Evolutionary conservation across 2,888 invertebrate species (phyloP).

Genomic region (Iselma pallidipennis): DNA sequence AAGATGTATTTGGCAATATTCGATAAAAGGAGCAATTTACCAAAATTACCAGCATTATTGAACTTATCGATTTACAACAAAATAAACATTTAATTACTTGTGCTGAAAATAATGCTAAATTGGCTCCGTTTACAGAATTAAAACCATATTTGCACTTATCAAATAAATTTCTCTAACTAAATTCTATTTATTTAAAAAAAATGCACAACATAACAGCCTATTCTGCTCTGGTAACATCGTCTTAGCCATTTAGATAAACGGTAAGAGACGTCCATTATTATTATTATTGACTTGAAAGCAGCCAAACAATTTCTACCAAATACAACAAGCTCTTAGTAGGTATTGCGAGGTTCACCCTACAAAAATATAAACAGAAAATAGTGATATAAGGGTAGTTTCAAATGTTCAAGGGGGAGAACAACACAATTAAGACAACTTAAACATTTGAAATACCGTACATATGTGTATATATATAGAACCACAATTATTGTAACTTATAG

Average conservation of each 20-base stretch:
- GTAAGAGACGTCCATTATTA: conserved; percentile 48
- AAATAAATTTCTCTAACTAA: conserved; percentile 8
- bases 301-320: conserved; percentile 43
- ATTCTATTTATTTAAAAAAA: conserved; percentile 38
- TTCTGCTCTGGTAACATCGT: conserved; percentile 45
- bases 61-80: neutral
- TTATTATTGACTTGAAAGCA: conserved; percentile 36
- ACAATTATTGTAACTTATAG: neutral
- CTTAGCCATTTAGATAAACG: conserved; percentile 51
- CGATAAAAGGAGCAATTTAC: conserved; percentile 21
- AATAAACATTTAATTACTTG: conserved; percentile 29
- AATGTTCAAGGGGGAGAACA: conserved; percentile 24
- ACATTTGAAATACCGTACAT: conserved; percentile 37
- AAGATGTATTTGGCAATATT: conserved; percentile 50
- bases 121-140: conserved; percentile 30
- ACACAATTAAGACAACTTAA: conserved; percentile 15
- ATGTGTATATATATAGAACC: conserved; percentile 6
- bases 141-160: conserved; percentile 44
- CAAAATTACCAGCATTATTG: conserved; percentile 25
- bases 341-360: conserved; percentile 54
- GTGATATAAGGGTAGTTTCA: conserved; percentile 32
- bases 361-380: neutral
- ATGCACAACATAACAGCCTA: conserved; percentile 54
- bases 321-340: conserved; percentile 42
- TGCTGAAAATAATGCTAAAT: conserved; percentile 23